Percentiles rank a stretch among this genome's conserved stretches.
These are phyloP conservation scores for Bothrops alternatus DNA, from an alignment of 2,797 vertebrate species.

Conservation along the genomic window DNA sequence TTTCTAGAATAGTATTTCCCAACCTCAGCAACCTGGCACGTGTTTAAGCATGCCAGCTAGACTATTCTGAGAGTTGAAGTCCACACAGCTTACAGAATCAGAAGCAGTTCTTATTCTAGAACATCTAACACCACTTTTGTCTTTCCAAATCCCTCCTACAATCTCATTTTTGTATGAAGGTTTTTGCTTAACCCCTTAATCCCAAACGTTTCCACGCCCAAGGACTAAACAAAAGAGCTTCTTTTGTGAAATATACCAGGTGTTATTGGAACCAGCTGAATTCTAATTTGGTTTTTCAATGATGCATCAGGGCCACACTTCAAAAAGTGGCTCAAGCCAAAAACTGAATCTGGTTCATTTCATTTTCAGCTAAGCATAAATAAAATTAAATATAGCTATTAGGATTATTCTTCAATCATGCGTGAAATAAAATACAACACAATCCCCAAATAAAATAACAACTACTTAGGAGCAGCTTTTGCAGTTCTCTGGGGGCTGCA, in stretches of 20 bases:
- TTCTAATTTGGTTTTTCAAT: background rate
- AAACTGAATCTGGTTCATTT: background rate
- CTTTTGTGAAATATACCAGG: background rate
- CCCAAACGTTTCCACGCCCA: background rate
- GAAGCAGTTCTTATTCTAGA: background rate
- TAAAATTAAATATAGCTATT: background rate
- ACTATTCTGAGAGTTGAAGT: background rate
- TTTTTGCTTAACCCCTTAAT: background rate
- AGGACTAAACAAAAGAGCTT: background rate
- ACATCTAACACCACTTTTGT: background rate
- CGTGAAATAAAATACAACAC: background rate
- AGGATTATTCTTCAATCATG: background rate
- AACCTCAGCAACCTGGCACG: background rate
- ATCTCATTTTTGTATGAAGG: background rate
- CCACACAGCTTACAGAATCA: background rate
- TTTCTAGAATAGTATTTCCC: background rate
- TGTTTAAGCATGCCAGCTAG: background rate
- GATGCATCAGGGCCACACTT: background rate
- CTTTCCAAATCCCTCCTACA: background rate
- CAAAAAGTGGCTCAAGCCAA: background rate
- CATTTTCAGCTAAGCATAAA: background rate
- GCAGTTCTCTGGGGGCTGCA: background rate
- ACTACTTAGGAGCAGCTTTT: background rate
- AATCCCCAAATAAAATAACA: background rate
- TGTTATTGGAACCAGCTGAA: background rate